Percentiles rank a stretch among this genome's conserved stretches.
These are phyloP conservation scores for Montipora capricornis DNA, from an alignment of 64 coral and sea anemone species.

Conservation along the genomic window DNA sequence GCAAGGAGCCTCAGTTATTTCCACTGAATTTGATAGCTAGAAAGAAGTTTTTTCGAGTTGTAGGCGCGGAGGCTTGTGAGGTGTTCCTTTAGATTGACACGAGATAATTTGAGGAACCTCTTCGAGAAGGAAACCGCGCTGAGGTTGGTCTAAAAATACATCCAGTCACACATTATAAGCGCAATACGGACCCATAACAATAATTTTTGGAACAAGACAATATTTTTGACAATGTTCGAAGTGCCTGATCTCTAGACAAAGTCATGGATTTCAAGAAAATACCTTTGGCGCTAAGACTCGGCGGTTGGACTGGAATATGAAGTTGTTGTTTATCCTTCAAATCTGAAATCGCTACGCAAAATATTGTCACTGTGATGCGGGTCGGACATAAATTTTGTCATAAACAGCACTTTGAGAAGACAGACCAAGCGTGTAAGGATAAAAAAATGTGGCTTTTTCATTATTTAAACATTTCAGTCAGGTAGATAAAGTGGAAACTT, in stretches of 20 bases:
- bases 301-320: neutral
- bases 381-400: neutral
- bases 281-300: conserved; percentile 25
- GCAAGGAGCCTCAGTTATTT: conserved; percentile 5
- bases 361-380: conserved; percentile 18
- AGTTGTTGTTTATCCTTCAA: conserved; percentile 11
- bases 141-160: conserved; percentile 49
- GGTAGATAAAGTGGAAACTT: conserved; percentile 37
- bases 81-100: neutral
- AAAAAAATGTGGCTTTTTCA: conserved; percentile 49
- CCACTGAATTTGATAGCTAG: neutral
- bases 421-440: conserved; percentile 16
- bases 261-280: conserved; percentile 1
- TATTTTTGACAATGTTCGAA: neutral
- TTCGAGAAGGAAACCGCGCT: neutral
- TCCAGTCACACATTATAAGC: conserved; percentile 5
- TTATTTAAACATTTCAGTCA: conserved; percentile 53
- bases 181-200: neutral
- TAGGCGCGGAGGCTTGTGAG: neutral
- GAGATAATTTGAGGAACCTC: neutral
- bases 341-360: conserved; percentile 28
- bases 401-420: neutral
- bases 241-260: neutral
- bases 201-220: neutral
- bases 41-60: conserved; percentile 33